phyloP scores from a whole-genome alignment of 2,113 vertebrate genomes.

The Mirza zaza region DNA sequence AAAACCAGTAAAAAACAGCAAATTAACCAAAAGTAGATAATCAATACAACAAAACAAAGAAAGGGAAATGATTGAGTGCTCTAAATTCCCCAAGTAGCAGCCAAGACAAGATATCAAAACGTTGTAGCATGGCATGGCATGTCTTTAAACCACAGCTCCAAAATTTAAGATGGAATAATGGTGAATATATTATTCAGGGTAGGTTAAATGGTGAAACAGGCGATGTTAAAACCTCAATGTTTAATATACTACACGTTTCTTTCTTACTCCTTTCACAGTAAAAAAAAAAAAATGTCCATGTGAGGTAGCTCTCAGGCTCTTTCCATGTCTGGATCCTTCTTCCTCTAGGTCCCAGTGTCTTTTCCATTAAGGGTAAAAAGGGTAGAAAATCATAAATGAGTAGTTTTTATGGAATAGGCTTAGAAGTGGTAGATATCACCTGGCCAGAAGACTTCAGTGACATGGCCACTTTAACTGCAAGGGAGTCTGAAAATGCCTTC shows the following conservation, averaged over 20 bases:
- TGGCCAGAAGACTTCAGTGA: neutral
- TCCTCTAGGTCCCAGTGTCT: neutral
- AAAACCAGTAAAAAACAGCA: neutral
- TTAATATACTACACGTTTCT: neutral
- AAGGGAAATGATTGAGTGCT: neutral
- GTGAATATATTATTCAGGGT: neutral
- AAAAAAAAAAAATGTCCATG: neutral
- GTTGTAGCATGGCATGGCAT: neutral
- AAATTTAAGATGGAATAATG: neutral
- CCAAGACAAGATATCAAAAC: constrained; percentile 18
- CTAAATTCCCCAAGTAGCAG: neutral
- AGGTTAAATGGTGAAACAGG: neutral
- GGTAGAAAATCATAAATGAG: neutral
- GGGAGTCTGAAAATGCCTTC: neutral
- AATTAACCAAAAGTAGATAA: neutral
- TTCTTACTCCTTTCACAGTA: neutral
- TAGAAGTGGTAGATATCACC: neutral
- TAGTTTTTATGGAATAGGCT: neutral
- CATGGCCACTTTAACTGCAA: neutral
- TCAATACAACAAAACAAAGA: neutral
- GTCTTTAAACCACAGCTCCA: neutral
- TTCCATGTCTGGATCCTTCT: neutral
- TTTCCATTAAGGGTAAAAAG: neutral
- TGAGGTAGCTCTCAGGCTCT: neutral
- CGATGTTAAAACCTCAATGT: neutral